A percentile compares a stretch with the other conserved stretches of the same genome.
These are phyloP conservation scores for Charaxes varanes DNA, from an alignment of 1,140 invertebrate genomes.

Conservation along the genomic window DNA sequence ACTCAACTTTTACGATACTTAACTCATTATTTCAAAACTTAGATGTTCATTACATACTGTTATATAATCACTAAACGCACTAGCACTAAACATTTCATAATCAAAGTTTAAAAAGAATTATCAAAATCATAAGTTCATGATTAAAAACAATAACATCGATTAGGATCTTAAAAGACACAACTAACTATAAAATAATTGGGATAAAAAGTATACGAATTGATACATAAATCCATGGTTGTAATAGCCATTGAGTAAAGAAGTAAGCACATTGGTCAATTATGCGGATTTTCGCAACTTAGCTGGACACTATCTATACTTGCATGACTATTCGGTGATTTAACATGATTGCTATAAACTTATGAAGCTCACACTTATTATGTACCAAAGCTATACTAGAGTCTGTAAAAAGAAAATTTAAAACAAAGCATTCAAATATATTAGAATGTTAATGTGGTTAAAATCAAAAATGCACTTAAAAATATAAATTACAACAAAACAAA, in stretches of 20 bases:
- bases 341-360: constrained; percentile 1
- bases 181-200: no score
- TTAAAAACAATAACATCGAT: constrained; percentile 57
- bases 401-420: constrained; percentile 32
- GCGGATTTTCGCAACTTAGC: no score
- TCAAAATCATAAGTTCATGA: constrained; percentile 64
- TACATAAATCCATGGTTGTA: constrained; percentile 49
- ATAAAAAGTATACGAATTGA: constrained; percentile 40
- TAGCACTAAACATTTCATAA: constrained; percentile 45
- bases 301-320: no score
- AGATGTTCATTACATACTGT: constrained; percentile 18
- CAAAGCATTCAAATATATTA: constrained; percentile 56
- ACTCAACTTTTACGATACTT: no score
- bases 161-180: constrained; percentile 34
- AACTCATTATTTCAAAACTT: constrained; percentile 22
- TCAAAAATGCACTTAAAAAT: constrained; percentile 59
- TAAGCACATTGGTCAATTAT: no score
- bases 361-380: constrained; percentile 32
- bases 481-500: constrained; percentile 34
- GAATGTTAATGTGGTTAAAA: constrained; percentile 69
- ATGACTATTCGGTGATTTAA: constrained; percentile 12
- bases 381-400: constrained; percentile 32
- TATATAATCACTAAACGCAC: constrained; percentile 43
- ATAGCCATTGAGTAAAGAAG: no score
- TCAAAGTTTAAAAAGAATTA: constrained; percentile 58